Conservation (phyloP, 2,797 vertebrate species). For the Eleutherodactylus coqui region DNA sequence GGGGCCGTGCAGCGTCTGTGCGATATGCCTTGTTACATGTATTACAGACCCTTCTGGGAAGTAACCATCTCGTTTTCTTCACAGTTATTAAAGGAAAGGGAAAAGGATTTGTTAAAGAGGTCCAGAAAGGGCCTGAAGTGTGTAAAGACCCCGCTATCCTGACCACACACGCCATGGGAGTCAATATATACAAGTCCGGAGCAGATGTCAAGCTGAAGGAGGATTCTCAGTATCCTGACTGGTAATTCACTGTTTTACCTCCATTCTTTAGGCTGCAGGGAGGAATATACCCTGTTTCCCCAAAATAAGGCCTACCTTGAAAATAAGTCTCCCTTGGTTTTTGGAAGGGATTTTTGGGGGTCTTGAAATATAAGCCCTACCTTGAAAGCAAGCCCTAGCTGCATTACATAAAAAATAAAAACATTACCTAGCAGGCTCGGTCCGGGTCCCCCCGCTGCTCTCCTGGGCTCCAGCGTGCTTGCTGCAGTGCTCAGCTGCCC, state of each 20-base stretch:
- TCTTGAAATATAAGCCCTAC: too few species aligned
- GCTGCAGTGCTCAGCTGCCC: too few species aligned
- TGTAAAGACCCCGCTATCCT: slow-evolving; percentile 86
- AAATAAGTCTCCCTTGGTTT: too few species aligned
- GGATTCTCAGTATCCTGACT: slow-evolving; percentile 84
- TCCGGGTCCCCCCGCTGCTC: too few species aligned
- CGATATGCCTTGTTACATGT: not conserved
- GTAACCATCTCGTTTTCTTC: not conserved
- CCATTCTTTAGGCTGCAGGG: too few species aligned
- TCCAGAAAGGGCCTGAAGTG: slow-evolving; percentile 82
- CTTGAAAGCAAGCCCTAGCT: too few species aligned
- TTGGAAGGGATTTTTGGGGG: too few species aligned
- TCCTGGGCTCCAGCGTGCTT: too few species aligned
- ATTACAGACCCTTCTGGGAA: not conserved
- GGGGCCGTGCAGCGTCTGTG: not conserved
- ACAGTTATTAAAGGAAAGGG: slow-evolving; percentile 82
- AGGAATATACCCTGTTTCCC: too few species aligned
- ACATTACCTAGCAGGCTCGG: too few species aligned
- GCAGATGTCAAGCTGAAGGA: slow-evolving; percentile 85
- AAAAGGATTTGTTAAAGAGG: slow-evolving; percentile 78
- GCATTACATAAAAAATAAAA: too few species aligned
- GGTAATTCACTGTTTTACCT: slow-evolving; percentile 82
- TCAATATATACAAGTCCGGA: slow-evolving; percentile 87
- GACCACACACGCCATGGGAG: slow-evolving; percentile 83
- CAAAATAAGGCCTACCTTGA: too few species aligned